These are phyloP conservation scores for Hyles lineata DNA, from an alignment of 2,888 invertebrate species.

Conservation along the genomic window DNA sequence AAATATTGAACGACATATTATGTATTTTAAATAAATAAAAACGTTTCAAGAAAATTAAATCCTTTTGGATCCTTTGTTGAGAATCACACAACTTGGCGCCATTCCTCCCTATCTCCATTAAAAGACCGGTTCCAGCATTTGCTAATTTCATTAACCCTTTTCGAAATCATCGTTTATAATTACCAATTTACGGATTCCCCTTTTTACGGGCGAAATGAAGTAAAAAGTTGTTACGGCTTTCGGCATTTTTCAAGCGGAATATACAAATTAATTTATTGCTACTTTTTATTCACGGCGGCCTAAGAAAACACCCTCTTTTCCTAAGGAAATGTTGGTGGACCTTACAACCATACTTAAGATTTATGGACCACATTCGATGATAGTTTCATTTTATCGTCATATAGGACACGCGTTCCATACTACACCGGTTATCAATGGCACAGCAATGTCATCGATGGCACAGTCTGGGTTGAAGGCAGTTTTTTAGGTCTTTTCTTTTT, in stretches of 20 bases:
- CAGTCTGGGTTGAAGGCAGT: too few species aligned
- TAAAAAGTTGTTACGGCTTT: constrained; percentile 1
- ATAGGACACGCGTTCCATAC: too few species aligned
- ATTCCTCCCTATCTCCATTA: neutral
- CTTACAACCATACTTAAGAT: too few species aligned
- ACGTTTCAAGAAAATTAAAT: too few species aligned
- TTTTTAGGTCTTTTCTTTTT: too few species aligned
- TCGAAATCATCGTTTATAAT: neutral
- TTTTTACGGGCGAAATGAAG: constrained; percentile 10
- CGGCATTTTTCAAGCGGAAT: neutral
- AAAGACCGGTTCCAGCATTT: neutral
- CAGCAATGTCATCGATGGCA: too few species aligned
- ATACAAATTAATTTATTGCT: constrained; percentile 12
- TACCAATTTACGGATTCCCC: neutral
- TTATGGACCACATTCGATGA: too few species aligned
- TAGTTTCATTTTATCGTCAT: too few species aligned
- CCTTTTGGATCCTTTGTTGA: neutral
- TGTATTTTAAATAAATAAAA: too few species aligned
- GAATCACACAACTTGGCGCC: neutral
- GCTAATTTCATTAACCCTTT: neutral
- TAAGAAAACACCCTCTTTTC: neutral
- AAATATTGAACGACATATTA: too few species aligned
- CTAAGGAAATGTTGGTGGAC: too few species aligned
- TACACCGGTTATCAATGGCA: too few species aligned
- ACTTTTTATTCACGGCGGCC: neutral